Evolutionary conservation across 2,888 invertebrate species (phyloP).

Genomic region (Entomobrya multifasciata): DNA sequence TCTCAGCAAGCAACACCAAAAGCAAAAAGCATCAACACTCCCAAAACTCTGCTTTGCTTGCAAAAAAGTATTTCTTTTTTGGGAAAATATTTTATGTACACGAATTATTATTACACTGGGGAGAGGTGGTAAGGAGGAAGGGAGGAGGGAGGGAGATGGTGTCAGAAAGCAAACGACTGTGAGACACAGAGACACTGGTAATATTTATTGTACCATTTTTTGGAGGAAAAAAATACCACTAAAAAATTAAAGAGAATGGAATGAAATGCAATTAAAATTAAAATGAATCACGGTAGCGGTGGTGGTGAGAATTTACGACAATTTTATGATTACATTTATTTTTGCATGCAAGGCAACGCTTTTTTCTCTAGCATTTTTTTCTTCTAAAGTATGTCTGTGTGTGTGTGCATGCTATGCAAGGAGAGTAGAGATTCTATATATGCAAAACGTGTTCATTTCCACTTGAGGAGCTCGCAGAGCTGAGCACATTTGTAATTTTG

Average conservation of each 20-base stretch:
- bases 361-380: neutral
- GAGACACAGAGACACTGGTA: neutral
- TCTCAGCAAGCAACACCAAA: constrained; percentile 8
- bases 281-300: constrained; percentile 64
- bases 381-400: no score
- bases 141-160: neutral
- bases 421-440: neutral
- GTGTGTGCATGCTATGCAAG: neutral
- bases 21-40: neutral
- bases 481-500: neutral
- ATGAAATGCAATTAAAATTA: constrained; percentile 66
- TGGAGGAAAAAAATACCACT: neutral
- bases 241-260: neutral
- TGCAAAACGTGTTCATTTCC: no score
- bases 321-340: constrained; percentile 63
- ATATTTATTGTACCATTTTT: no score
- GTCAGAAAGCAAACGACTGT: no score
- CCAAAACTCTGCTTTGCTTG: no score
- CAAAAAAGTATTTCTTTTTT: no score
- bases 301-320: constrained; percentile 63
- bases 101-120: constrained; percentile 1
- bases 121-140: neutral
- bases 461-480: neutral
- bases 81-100: no score
- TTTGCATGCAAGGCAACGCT: neutral